Evolutionary conservation across 2,888 invertebrate genomes (phyloP).

Genomic region (Drosophila putrida): DNA sequence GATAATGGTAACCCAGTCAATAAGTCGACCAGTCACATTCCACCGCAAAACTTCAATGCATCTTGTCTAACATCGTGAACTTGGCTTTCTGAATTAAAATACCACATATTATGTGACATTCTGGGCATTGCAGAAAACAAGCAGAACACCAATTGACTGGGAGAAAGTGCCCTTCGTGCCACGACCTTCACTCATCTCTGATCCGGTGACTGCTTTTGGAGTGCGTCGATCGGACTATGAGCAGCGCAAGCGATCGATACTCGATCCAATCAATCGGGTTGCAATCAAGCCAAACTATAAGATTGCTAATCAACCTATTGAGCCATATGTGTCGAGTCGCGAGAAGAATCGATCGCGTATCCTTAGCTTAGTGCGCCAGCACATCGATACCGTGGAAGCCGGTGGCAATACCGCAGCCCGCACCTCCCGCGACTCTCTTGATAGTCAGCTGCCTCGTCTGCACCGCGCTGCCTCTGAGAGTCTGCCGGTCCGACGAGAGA

Average conservation of each 20-base stretch:
- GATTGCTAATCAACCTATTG: constrained; percentile 87
- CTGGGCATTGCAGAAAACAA: constrained; percentile 84
- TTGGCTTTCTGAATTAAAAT: constrained; percentile 62
- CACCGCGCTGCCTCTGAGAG: constrained; percentile 85
- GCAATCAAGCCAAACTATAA: constrained; percentile 88
- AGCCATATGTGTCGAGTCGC: constrained; percentile 89
- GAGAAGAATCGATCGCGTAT: constrained; percentile 89
- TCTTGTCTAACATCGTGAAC: constrained; percentile 37
- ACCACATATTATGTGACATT: constrained; percentile 67
- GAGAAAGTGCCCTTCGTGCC: constrained; percentile 95
- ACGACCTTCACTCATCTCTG: constrained; percentile 93
- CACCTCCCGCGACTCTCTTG: constrained; percentile 89
- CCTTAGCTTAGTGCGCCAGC: constrained; percentile 87
- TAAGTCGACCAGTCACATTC: constrained; percentile 24
- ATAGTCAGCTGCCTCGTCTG: constrained; percentile 88
- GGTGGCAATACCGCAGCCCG: constrained; percentile 87
- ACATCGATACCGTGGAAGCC: constrained; percentile 87
- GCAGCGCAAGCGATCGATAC: constrained; percentile 84
- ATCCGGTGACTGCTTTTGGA: constrained; percentile 94
- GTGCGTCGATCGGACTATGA: constrained; percentile 86
- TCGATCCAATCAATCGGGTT: constrained; percentile 87
- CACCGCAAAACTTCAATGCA: constrained; percentile 31
- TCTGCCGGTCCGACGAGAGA: constrained; percentile 77
- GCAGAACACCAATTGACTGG: constrained; percentile 91
- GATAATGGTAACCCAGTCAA: constrained; percentile 50